A percentile compares a stretch with the other conserved stretches of the same genome.
These are phyloP conservation scores for Petrolisthes manimaculis DNA, from an alignment of 2,888 invertebrate genomes.

Conservation along the genomic window DNA sequence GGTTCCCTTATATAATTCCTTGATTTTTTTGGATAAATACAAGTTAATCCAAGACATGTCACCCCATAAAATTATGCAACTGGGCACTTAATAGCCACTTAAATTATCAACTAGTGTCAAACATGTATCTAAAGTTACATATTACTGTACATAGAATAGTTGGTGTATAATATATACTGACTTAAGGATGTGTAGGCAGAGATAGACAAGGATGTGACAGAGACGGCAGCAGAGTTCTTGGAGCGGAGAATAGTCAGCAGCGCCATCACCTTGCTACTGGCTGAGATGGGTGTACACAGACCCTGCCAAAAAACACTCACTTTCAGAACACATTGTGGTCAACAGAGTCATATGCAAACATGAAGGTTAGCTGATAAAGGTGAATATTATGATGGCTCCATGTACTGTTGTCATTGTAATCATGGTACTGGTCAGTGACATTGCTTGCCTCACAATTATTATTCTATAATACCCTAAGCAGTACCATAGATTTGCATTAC, in stretches of 20 bases:
- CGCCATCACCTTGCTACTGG: conserved; percentile 85
- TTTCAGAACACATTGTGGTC: too few relatives aligned
- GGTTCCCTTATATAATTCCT: background rate
- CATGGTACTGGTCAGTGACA: too few relatives aligned
- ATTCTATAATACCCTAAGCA: too few relatives aligned
- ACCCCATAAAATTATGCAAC: background rate
- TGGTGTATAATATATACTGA: conserved; percentile 71
- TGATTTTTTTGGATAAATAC: background rate
- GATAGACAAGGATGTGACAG: conserved; percentile 84
- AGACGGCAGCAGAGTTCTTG: conserved; percentile 82
- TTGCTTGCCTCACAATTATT: too few relatives aligned
- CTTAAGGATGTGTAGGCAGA: conserved; percentile 85
- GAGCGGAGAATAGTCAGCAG: conserved; percentile 79
- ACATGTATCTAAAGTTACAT: background rate
- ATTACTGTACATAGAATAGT: background rate
- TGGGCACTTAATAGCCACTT: background rate
- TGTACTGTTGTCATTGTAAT: too few relatives aligned
- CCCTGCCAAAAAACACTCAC: conserved; percentile 73
- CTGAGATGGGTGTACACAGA: conserved; percentile 83
- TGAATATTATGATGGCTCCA: too few relatives aligned
- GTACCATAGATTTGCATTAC: too few relatives aligned
- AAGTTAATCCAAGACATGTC: too few relatives aligned
- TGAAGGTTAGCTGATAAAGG: too few relatives aligned
- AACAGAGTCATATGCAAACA: too few relatives aligned
- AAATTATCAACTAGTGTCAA: too few relatives aligned